phyloP scores from a whole-genome alignment of 1,140 invertebrate genomes.

The Gryllus bimaculatus region DNA sequence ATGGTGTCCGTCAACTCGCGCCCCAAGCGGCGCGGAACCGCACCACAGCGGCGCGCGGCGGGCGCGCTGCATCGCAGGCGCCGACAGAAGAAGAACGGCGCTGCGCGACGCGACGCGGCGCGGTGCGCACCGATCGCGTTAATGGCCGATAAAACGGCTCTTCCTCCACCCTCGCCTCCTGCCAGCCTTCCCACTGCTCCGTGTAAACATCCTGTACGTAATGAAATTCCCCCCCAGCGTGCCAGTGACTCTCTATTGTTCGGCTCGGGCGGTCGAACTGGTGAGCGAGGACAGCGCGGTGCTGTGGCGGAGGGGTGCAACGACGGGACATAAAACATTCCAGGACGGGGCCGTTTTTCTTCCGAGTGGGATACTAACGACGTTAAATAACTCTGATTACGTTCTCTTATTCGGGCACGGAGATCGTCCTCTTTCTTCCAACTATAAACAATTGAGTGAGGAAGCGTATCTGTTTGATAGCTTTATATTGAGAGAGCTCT shows the following conservation, averaged over 20 bases:
- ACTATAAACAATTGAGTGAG: too few species aligned
- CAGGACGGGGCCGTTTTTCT: not conserved
- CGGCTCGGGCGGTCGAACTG: not conserved
- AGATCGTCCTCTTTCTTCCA: too few species aligned
- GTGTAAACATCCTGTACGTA: constrained; percentile 4
- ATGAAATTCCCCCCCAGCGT: not conserved
- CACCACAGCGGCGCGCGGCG: not conserved
- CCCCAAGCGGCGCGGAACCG: not conserved
- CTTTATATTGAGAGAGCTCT: too few species aligned
- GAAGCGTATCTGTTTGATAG: too few species aligned
- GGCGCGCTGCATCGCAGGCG: not conserved
- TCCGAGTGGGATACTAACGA: too few species aligned
- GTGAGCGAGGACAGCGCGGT: not conserved
- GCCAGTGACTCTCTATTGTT: not conserved
- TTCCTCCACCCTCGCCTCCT: not conserved
- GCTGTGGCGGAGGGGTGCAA: not conserved
- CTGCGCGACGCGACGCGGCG: not conserved
- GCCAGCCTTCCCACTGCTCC: not conserved
- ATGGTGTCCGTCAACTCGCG: not conserved
- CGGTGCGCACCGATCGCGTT: not conserved
- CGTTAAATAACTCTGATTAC: too few species aligned
- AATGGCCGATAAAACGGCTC: not conserved
- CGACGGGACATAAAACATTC: not conserved
- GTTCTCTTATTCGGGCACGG: too few species aligned
- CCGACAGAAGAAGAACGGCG: too few species aligned